These are phyloP conservation scores for Rhinophrynus dorsalis DNA, from an alignment of 2,797 vertebrate species.

Conservation along the genomic window DNA sequence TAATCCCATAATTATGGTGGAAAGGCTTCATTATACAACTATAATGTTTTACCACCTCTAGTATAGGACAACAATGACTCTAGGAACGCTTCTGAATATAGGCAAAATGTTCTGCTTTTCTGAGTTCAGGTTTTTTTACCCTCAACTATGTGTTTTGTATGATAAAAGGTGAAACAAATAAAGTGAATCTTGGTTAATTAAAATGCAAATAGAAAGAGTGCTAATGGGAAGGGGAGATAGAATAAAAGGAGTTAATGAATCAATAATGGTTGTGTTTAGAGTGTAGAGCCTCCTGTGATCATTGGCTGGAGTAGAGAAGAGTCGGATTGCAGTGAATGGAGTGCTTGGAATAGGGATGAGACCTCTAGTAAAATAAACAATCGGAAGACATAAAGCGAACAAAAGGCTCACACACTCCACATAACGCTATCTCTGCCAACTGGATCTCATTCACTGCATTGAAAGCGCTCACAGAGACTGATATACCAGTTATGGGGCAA, in stretches of 20 bases:
- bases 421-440: constrained; percentile 41
- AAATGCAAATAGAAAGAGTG: constrained; percentile 36
- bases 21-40: background rate
- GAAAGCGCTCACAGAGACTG: constrained; percentile 29
- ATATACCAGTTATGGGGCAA: too few species aligned
- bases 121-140: background rate
- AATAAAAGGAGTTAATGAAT: constrained; percentile 45
- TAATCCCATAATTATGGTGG: background rate
- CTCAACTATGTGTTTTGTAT: constrained; percentile 32
- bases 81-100: background rate
- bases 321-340: constrained; percentile 15
- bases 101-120: background rate
- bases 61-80: background rate
- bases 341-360: constrained; percentile 37
- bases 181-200: constrained; percentile 37
- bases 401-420: constrained; percentile 28
- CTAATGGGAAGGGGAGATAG: constrained; percentile 37
- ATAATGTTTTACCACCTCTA: background rate
- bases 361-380: constrained; percentile 48
- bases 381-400: constrained; percentile 22
- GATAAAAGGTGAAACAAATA: constrained; percentile 35
- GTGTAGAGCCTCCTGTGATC: constrained; percentile 21
- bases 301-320: constrained; percentile 7
- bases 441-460: constrained; percentile 48
- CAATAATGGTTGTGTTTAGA: constrained; percentile 40